Evolutionary conservation across 2,888 invertebrate genomes (phyloP), one percentile per base, ranked within the genome.

Genomic region (Plemyria rubiginata): DNA sequence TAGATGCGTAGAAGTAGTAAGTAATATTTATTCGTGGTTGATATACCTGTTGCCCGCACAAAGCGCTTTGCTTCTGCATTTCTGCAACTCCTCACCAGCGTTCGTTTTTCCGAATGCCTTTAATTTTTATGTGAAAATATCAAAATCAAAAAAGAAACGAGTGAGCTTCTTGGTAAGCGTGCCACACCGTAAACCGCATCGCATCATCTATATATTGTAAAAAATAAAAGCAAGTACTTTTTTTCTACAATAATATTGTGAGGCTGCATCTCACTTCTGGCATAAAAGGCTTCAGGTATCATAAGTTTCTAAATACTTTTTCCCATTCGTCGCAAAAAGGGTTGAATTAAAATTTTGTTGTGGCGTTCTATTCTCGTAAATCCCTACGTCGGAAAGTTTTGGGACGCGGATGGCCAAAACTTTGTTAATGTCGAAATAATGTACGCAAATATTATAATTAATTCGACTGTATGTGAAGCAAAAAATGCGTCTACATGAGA

Each of bases 391-490:
- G 69, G 71, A 79, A 84, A 87, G 81, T 86, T 84, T 74, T 70
- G 80, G 53, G 77, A 76, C 75, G 74, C 76, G 79, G 81, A 79
- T 77, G 77, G 79, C 78, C 79, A 74, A 73, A 85, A 86, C 82
- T 85, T 85, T 76, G 82, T 80, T 88, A 86, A 88, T 88, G 87
- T 81, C 72, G 73, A 83, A 87, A 86, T 87, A 85, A 87, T 85
- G 86, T 82, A 78, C 72, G 32, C 54, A 55, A 40, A 61, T 58
- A 61, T 63, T 62, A 55, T 63, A 58, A 55, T 55, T 48, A 38
- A 40, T 48, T 36, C 16, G 22, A 28, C 48, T 38, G 49, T 53
- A 45, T 66, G 70, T 15, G 60, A 54, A 48, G 46, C 62, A 60
- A 38, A 62, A 46, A 46, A 22, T 22, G 29, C 5, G 9, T 15